Evolutionary conservation across 2,797 vertebrate genomes (phyloP).

Genomic region (Halcyon chelicuti): DNA sequence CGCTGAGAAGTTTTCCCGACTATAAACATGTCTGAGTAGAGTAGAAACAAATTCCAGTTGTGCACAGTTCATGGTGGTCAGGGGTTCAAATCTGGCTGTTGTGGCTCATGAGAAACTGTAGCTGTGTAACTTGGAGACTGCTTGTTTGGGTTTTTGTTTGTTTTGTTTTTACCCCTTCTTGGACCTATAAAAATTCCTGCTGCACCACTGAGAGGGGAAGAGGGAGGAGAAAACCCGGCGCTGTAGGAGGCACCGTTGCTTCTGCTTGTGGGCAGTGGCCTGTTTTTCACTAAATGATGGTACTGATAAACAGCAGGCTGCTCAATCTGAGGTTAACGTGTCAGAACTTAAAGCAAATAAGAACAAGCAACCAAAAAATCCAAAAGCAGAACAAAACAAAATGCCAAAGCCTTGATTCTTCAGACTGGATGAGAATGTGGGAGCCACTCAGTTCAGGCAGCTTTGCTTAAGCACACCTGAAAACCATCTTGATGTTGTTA

Average conservation of each 20-base stretch:
- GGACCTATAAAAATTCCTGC: neutral
- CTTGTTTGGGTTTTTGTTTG: neutral
- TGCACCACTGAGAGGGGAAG: neutral
- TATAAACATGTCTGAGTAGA: neutral
- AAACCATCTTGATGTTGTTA: fast-evolving
- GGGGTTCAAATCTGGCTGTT: neutral
- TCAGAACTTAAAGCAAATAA: neutral
- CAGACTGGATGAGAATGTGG: neutral
- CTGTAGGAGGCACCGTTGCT: fast-evolving
- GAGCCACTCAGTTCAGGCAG: fast-evolving
- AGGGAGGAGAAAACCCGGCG: neutral
- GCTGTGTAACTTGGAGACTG: neutral
- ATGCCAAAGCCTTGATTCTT: fast-evolving
- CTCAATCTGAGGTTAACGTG: neutral
- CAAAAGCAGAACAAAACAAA: neutral
- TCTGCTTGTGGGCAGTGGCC: neutral
- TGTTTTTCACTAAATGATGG: neutral
- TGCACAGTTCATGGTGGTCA: neutral
- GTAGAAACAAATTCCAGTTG: neutral
- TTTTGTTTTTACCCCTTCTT: neutral
- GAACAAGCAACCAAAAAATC: neutral
- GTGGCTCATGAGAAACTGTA: neutral
- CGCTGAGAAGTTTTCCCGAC: neutral
- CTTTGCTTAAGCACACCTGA: neutral
- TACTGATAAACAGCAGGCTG: neutral